A percentile compares a stretch with the other conserved stretches of the same genome.
Evolutionary conservation across 2,113 vertebrate species (phyloP).

Genomic region (Tiliqua scincoides): DNA sequence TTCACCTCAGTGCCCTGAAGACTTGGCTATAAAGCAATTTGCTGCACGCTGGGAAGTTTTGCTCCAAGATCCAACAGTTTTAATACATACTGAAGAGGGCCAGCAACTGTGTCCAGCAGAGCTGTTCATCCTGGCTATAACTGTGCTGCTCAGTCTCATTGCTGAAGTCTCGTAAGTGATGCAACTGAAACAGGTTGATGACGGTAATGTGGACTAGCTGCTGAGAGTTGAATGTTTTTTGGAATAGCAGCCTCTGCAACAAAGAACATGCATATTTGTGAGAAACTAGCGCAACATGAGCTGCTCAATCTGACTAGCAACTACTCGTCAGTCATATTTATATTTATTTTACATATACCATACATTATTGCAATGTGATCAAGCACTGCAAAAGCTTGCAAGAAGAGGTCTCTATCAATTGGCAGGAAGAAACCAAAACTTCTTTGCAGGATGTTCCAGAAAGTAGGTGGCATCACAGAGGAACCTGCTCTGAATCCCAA

Average conservation of each 20-base stretch:
- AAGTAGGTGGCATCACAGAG: background rate
- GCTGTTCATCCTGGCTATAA: slow-evolving; percentile 86
- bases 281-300: background rate
- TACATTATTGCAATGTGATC: background rate
- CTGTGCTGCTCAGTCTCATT: slow-evolving; percentile 84
- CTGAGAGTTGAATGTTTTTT: slow-evolving; percentile 97
- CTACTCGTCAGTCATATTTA: background rate
- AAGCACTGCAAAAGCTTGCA: background rate
- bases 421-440: background rate
- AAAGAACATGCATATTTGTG: background rate
- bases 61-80: background rate
- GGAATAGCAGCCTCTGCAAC: slow-evolving; percentile 90
- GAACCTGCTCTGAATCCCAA: background rate
- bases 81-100: slow-evolving; percentile 91
- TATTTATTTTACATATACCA: background rate
- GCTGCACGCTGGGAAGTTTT: background rate
- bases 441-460: background rate
- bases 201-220: slow-evolving; percentile 98
- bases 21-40: background rate
- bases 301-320: background rate
- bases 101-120: slow-evolving; percentile 94
- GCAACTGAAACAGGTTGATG: slow-evolving; percentile 97
- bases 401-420: background rate
- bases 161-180: slow-evolving; percentile 93
- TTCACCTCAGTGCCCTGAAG: background rate